Evolutionary conservation across 2,888 invertebrate genomes (phyloP).

Genomic region (Eilema griseolum): DNA sequence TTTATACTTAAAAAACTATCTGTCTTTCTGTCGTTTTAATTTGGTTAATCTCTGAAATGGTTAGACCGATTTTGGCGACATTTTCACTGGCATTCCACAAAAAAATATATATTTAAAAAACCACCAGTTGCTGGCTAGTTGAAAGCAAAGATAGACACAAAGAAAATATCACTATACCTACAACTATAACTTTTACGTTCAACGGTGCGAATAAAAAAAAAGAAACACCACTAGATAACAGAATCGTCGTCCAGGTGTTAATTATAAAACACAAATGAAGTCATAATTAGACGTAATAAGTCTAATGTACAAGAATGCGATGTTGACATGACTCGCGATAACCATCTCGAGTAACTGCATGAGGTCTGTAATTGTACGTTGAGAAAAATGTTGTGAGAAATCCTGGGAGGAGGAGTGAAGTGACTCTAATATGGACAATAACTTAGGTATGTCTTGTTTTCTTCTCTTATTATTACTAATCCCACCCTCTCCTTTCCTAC

Average conservation of each 20-base stretch:
- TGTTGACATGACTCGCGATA: conserved; percentile 32
- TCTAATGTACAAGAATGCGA: conserved; percentile 26
- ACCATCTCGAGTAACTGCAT: conserved; percentile 37
- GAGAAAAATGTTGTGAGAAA: conserved; percentile 20
- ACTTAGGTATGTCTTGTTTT: not conserved
- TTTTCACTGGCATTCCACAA: not conserved
- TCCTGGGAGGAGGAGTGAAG: not conserved
- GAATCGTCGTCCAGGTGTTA: conserved; percentile 26
- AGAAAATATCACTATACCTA: no score
- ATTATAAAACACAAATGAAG: conserved; percentile 40
- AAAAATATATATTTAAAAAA: no score
- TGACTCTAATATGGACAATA: not conserved
- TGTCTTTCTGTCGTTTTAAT: no score
- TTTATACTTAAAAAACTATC: no score
- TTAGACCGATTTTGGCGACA: no score
- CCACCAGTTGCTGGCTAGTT: no score
- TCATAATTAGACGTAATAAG: conserved; percentile 35
- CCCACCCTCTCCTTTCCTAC: no score
- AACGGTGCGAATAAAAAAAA: conserved; percentile 14
- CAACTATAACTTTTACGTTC: not conserved
- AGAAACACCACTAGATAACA: conserved; percentile 14
- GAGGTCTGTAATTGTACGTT: conserved; percentile 11
- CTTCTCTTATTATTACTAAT: not conserved
- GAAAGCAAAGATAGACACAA: no score
- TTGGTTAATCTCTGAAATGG: no score